phyloP scores from a whole-genome alignment of 2,888 invertebrate genomes.

The Hylaea fasciaria region DNA sequence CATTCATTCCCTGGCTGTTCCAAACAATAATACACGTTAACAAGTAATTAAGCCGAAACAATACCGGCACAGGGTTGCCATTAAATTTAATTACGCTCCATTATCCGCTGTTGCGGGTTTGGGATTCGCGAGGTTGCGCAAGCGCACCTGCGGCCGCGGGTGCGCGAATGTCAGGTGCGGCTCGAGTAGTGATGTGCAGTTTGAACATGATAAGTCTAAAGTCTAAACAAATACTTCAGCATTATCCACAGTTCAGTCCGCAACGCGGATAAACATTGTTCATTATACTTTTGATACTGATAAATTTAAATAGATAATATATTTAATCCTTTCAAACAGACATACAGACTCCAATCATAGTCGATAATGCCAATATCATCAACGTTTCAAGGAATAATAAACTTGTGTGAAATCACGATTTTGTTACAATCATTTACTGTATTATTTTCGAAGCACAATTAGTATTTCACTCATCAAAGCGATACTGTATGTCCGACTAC shows the following conservation, averaged over 20 bases:
- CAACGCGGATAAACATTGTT: no score
- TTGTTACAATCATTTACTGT: no score
- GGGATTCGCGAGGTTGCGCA: conserved; percentile 43
- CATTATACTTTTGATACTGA: no score
- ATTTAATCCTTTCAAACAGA: no score
- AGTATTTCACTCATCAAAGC: not conserved
- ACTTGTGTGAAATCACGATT: no score
- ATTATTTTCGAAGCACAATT: no score
- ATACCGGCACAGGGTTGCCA: conserved; percentile 32
- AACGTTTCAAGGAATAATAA: no score
- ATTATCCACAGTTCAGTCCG: no score
- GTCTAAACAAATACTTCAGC: no score
- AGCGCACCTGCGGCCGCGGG: conserved; percentile 36
- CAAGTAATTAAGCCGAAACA: conserved; percentile 40
- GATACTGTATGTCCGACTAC: not conserved
- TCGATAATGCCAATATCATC: no score
- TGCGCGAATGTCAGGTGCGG: conserved; percentile 31
- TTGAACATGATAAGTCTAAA: not conserved
- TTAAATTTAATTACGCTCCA: conserved; percentile 41
- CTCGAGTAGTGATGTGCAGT: not conserved
- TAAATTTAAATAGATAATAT: no score
- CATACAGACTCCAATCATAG: no score
- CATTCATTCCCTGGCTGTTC: conserved; percentile 15
- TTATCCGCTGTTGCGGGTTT: conserved; percentile 40
- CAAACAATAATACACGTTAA: conserved; percentile 13